Conservation (phyloP, 2,888 invertebrate genomes). For the Cephus nigrinus region DNA sequence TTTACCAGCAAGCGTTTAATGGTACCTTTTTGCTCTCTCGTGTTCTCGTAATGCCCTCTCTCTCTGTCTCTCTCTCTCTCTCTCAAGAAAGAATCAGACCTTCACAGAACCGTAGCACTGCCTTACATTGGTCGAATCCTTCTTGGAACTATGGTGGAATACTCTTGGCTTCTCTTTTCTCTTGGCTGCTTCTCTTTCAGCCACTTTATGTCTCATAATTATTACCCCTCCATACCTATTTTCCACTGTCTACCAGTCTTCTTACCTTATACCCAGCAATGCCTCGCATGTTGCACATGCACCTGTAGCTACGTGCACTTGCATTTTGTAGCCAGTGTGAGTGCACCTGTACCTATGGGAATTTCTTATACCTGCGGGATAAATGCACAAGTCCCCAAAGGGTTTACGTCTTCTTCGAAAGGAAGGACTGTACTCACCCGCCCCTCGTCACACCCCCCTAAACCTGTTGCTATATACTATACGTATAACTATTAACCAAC, state of each 20-base stretch:
- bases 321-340: constrained; percentile 10
- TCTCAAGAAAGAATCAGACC: constrained; percentile 36
- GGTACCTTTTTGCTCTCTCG: constrained; percentile 17
- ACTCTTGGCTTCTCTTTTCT: constrained; percentile 25
- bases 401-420: constrained; percentile 58
- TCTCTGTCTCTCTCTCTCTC: not conserved
- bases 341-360: constrained; percentile 7
- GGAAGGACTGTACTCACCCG: not conserved
- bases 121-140: constrained; percentile 35
- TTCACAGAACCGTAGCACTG: constrained; percentile 50
- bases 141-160: constrained; percentile 37
- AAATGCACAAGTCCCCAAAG: constrained; percentile 57
- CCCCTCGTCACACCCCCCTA: not conserved
- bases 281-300: constrained; percentile 16
- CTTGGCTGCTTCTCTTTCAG: constrained; percentile 23
- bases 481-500: not conserved
- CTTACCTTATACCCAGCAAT: constrained; percentile 26
- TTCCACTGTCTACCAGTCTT: constrained; percentile 33
- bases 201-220: constrained; percentile 65
- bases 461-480: not conserved
- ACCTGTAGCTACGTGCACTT: constrained; percentile 23
- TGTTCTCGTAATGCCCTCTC: constrained; percentile 35
- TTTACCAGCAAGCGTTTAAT: constrained; percentile 16
- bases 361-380: constrained; percentile 39
- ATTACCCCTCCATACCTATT: constrained; percentile 56